Percentiles rank a stretch among this genome's conserved stretches.
phyloP scores from a whole-genome alignment of 2,888 invertebrate species.

The Melanargia galathea region DNA sequence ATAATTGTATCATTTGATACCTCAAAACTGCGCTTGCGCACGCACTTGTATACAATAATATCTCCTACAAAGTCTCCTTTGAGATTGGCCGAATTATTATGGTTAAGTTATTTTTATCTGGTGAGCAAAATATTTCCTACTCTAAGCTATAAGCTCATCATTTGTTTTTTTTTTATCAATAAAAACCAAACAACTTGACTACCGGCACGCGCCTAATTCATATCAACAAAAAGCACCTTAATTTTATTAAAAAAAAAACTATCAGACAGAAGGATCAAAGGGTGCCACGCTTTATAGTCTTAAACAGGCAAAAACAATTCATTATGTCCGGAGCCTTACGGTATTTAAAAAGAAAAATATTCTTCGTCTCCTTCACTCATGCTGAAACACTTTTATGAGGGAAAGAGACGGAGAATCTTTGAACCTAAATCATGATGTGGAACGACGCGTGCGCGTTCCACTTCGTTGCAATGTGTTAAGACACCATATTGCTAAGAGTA shows the following conservation, averaged over 20 bases:
- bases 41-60: no score
- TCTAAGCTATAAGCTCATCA: no score
- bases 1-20: no score
- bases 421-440: constrained; percentile 57
- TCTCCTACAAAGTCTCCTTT: no score
- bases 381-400: constrained; percentile 7
- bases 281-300: constrained; percentile 22
- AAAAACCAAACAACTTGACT: neutral
- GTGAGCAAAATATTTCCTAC: no score
- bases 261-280: constrained; percentile 13
- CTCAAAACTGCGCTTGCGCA: no score
- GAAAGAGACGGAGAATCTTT: constrained; percentile 36
- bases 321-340: neutral
- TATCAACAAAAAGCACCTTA: neutral
- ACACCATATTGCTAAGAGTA: constrained; percentile 31
- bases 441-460: constrained; percentile 61
- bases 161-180: no score
- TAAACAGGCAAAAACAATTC: constrained; percentile 25
- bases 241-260: constrained; percentile 5
- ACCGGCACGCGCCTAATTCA: constrained; percentile 8
- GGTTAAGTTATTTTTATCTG: no score
- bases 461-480: constrained; percentile 44
- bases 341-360: constrained; percentile 15
- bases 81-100: no score
- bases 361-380: neutral